Evolutionary conservation across 2,113 vertebrate species (phyloP).

Genomic region (Cisticola juncidis): DNA sequence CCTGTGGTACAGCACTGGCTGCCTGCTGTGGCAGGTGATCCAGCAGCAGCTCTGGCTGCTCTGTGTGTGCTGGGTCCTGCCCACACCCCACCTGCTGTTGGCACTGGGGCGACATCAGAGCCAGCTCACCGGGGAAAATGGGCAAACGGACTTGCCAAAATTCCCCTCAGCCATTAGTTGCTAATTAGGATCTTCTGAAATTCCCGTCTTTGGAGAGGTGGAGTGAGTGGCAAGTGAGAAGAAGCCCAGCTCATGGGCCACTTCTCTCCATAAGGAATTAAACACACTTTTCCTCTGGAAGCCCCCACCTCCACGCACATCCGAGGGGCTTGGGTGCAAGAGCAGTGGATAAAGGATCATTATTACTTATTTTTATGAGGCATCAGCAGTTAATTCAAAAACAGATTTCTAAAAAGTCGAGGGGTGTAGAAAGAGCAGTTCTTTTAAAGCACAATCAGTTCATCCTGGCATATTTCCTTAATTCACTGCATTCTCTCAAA

Average conservation of each 20-base stretch:
- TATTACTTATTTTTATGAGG: background rate
- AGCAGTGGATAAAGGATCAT: background rate
- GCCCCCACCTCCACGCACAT: background rate
- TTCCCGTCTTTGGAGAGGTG: background rate
- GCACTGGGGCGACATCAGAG: accelerated
- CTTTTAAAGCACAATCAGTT: background rate
- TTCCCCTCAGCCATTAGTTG: background rate
- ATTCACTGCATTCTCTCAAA: background rate
- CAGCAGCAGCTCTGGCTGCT: background rate
- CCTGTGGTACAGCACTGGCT: too few relatives aligned
- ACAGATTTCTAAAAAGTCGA: background rate
- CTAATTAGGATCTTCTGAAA: background rate
- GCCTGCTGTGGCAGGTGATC: background rate
- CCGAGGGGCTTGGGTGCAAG: background rate
- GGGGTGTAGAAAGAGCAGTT: background rate
- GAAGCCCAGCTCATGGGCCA: background rate
- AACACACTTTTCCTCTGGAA: background rate
- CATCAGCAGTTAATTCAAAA: background rate
- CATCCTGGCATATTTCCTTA: background rate
- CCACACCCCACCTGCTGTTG: accelerated
- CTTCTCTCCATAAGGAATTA: background rate
- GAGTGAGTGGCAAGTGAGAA: background rate
- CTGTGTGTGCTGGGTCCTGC: accelerated
- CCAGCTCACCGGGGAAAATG: too few relatives aligned
- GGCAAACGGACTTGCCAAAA: background rate